phyloP scores from a whole-genome alignment of 2,113 vertebrate genomes.

The Eupsittula cactorum region DNA sequence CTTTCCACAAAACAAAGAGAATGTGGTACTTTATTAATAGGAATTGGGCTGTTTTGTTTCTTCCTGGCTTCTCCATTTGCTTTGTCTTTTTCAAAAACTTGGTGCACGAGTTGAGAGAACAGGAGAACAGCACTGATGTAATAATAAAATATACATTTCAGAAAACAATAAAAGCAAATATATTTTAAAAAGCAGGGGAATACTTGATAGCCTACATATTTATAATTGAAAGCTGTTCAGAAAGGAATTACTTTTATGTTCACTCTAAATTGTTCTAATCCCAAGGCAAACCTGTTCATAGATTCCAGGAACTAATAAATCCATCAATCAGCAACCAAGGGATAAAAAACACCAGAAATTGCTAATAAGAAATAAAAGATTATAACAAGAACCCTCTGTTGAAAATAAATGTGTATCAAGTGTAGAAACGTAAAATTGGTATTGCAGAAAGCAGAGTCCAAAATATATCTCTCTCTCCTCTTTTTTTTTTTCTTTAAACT shows the following conservation, averaged over 20 bases:
- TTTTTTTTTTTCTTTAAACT: neutral
- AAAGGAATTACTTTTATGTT: constrained; percentile 14
- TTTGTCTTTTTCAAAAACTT: neutral
- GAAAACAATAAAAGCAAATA: neutral
- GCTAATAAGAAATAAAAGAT: neutral
- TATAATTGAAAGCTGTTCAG: constrained; percentile 2
- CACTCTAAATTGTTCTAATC: constrained; percentile 8
- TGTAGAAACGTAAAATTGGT: neutral
- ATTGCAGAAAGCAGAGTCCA: neutral
- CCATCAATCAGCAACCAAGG: constrained; percentile 18
- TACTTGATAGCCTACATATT: neutral
- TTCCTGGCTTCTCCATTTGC: neutral
- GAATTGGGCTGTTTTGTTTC: neutral
- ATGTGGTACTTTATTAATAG: neutral
- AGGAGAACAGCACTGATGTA: neutral
- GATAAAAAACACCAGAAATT: neutral
- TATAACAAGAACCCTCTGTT: neutral
- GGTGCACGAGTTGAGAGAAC: neutral
- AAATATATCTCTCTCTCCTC: neutral
- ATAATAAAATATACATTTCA: neutral
- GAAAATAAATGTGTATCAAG: constrained; percentile 11
- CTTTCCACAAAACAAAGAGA: neutral
- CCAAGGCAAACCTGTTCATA: constrained; percentile 29
- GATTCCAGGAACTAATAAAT: constrained; percentile 36
- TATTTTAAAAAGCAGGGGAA: neutral